These are phyloP conservation scores for Scolopax rusticola DNA, from an alignment of 2,797 vertebrate species.

Conservation along the genomic window DNA sequence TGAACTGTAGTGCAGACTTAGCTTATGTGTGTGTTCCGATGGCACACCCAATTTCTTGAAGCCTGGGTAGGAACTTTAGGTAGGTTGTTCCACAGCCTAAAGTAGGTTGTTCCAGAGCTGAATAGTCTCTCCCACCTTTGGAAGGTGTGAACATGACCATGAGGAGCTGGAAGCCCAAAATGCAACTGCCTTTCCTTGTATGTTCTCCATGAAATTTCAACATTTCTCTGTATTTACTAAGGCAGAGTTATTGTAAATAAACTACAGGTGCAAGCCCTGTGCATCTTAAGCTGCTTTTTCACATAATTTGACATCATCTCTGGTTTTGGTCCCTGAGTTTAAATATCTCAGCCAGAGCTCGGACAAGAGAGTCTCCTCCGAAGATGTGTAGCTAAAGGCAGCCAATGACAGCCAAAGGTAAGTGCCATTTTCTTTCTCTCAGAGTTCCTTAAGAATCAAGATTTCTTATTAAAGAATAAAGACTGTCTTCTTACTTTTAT, in stretches of 20 bases:
- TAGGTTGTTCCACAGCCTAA: neutral
- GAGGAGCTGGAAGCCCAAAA: neutral
- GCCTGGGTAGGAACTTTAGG: neutral
- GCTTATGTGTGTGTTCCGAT: neutral
- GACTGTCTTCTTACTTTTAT: neutral
- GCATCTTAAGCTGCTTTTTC: neutral
- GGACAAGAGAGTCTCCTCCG: neutral
- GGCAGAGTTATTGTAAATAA: neutral
- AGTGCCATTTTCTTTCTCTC: neutral
- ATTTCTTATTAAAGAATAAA: neutral
- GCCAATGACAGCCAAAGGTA: neutral
- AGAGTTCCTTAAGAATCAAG: neutral
- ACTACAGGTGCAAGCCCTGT: neutral
- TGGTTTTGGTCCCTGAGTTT: neutral
- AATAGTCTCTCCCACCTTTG: neutral
- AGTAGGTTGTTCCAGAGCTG: neutral
- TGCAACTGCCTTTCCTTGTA: neutral
- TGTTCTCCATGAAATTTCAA: accelerated
- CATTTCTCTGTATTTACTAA: neutral
- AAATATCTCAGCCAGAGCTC: neutral
- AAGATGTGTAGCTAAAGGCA: neutral
- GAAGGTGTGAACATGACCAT: accelerated
- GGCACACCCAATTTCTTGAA: neutral
- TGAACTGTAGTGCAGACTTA: neutral
- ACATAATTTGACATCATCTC: neutral